Conservation (phyloP, 1,140 invertebrate genomes). For the Bombus sylvicola region DNA sequence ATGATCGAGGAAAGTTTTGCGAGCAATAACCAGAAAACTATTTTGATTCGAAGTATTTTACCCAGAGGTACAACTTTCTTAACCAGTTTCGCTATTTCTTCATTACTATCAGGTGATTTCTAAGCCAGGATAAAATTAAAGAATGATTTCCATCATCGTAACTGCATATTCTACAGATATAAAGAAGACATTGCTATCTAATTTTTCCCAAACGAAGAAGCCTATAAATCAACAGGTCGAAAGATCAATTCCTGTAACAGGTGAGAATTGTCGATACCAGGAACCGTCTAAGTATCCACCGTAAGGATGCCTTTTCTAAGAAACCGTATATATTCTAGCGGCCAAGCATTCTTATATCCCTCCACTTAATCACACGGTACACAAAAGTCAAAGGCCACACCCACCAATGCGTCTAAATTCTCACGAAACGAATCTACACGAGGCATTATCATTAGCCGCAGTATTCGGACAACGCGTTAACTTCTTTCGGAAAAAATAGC, state of each 20-base stretch:
- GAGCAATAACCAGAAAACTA: too few species aligned
- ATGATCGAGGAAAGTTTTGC: neutral
- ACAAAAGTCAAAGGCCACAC: constrained; percentile 5
- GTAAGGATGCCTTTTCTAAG: neutral
- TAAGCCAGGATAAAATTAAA: too few species aligned
- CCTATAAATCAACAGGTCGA: neutral
- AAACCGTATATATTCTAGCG: neutral
- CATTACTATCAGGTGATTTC: too few species aligned
- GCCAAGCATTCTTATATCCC: neutral
- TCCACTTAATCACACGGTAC: neutral
- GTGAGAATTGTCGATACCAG: neutral
- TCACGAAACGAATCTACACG: neutral
- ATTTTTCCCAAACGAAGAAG: too few species aligned
- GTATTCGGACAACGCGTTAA: neutral
- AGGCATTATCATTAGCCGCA: neutral
- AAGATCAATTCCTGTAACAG: neutral
- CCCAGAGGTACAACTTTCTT: too few species aligned
- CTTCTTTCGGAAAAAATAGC: neutral
- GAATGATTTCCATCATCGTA: too few species aligned
- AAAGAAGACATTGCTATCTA: too few species aligned
- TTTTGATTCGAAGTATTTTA: too few species aligned
- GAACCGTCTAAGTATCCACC: too few species aligned
- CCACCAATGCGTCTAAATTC: neutral
- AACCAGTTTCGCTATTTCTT: too few species aligned
- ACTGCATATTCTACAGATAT: too few species aligned